phyloP scores from a whole-genome alignment of 35 echinoderm and acorn worm genomes.

The Apostichopus parvimensis region DNA sequence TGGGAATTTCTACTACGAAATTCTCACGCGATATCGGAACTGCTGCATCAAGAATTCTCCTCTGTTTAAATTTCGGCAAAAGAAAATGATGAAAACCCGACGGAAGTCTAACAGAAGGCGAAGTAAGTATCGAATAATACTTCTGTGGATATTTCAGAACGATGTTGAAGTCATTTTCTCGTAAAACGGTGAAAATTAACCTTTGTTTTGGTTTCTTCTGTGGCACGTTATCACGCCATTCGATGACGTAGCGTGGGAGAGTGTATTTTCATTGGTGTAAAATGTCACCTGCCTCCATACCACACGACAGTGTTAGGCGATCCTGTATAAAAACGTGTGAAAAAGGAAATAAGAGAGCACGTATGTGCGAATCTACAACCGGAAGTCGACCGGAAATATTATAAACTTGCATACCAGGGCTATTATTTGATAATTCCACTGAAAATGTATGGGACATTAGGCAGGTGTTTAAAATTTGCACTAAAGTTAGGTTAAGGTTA shows the following conservation, averaged over 20 bases:
- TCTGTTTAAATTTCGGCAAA: not conserved
- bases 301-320: conserved; percentile 13
- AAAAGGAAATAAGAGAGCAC: not conserved
- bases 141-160: not conserved
- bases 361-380: not conserved
- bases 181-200: conserved; percentile 14
- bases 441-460: no score
- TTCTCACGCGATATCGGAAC: conserved; percentile 36
- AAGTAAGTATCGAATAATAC: not conserved
- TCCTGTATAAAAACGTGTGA: not conserved
- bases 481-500: no score
- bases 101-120: conserved; percentile 19
- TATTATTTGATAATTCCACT: not conserved
- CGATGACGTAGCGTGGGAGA: conserved; percentile 33
- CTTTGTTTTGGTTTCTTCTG: conserved; percentile 32
- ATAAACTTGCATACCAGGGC: not conserved
- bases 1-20: conserved; percentile 36
- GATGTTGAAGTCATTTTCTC: not conserved
- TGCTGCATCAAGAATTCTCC: not conserved
- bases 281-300: conserved; percentile 37
- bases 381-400: not conserved
- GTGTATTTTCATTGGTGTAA: conserved; percentile 45
- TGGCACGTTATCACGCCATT: conserved; percentile 48
- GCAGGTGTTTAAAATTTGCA: no score
- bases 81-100: conserved; percentile 42